Conservation (phyloP, 2,113 vertebrate genomes). For the Ammospiza caudacuta region DNA sequence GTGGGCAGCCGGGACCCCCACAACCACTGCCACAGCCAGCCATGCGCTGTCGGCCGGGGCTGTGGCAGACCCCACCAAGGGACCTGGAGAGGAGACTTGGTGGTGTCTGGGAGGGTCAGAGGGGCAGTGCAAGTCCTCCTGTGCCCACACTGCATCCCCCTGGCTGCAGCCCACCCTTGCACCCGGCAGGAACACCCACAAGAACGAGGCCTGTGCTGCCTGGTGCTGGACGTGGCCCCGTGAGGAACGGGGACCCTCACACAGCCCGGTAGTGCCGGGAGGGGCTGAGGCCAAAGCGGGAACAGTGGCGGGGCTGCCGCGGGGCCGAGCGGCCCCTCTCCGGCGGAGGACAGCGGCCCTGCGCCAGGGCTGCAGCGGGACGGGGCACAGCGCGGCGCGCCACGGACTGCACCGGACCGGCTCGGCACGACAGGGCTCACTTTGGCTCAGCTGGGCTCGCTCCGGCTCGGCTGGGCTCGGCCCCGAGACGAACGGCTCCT, state of each 20-base stretch:
- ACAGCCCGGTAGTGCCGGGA: neutral
- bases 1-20: neutral
- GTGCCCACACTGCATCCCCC: neutral
- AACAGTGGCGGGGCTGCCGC: neutral
- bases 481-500: neutral
- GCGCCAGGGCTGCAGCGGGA: constrained; percentile 17
- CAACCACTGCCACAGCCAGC: neutral
- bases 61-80: neutral
- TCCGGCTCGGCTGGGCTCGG: neutral
- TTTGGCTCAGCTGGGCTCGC: neutral
- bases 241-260: neutral
- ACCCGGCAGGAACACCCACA: neutral
- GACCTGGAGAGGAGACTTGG: neutral
- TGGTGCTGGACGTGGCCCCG: neutral
- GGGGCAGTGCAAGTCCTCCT: neutral
- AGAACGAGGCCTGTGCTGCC: neutral
- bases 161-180: neutral
- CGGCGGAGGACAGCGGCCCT: neutral
- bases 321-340: neutral
- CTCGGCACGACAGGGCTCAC: neutral
- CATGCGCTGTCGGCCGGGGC: neutral
- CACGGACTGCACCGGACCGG: neutral
- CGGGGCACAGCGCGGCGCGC: neutral
- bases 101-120: neutral
- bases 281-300: neutral